Evolutionary conservation across 2,113 vertebrate species (phyloP), one percentile per base, ranked within the genome.

Genomic region (Anser brachyrhynchus): DNA sequence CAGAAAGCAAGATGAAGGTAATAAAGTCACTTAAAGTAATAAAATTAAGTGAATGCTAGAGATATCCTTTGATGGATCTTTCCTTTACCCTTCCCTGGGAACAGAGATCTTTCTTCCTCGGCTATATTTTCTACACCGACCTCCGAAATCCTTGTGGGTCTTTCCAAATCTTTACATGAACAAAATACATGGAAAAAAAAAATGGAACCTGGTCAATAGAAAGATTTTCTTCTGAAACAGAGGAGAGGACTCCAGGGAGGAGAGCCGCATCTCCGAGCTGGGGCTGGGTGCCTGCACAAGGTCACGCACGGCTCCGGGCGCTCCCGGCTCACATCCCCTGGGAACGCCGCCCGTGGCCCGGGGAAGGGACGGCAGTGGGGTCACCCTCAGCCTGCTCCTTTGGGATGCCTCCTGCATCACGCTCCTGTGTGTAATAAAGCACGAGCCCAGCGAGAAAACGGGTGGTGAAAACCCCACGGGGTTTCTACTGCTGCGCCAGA

Each of bases 1-100:
- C 85, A 84, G 83, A 77, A 91, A 96, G 91, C 83, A 61, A 84
- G 93, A 96, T 70, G 90, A 96, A 89, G 90, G 92, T 70, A 92
- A 93, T 96, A 93, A 95, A 95, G 74, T 82, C 80, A 79, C 84
- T 91, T 8, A 19, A 62, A 79, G 91, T 87, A 95, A 92, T 89
- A 96, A 89, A 96, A 92, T 94, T 72, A 92, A 92, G 86, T 15
- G 90, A 77, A 87, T 43, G 88, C 52, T 9, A 3, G 70, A 89
- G 79, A 84, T 74, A 92, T n/a, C 74, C 79, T 91, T 85, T 87
- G 92, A 89, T 72, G 78, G 94, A 79, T 95, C 76, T 54, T 77
- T 46, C 84, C 51, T 88, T 77, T 55, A 44, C 58, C 37, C 67
- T 96, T 94, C 58, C 37, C 28, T 0, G 0, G 31, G 31, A n/a